phyloP scores from a whole-genome alignment of 1,140 invertebrate genomes.

The Philopotamus ludificatus region DNA sequence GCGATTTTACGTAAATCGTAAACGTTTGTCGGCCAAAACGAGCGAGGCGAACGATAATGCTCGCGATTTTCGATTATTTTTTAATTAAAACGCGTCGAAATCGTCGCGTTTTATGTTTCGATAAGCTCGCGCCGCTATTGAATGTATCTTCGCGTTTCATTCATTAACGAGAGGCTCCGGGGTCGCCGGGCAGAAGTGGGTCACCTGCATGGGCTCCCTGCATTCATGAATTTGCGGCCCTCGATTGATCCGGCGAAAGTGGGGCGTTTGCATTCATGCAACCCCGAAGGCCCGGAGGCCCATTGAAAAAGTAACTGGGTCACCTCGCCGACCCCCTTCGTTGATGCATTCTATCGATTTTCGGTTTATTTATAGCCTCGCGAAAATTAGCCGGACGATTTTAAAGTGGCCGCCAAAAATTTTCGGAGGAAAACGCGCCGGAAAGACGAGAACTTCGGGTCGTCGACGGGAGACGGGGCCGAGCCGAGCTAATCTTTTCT shows the following conservation, averaged over 20 bases:
- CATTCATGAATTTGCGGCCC: conserved; percentile 31
- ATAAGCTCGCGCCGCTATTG: too few relatives aligned
- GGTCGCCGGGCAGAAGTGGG: conserved; percentile 18
- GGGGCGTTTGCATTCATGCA: conserved; percentile 20
- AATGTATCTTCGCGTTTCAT: too few relatives aligned
- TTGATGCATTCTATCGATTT: background rate
- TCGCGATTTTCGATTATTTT: too few relatives aligned
- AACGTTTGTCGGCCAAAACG: background rate
- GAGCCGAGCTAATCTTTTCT: too few relatives aligned
- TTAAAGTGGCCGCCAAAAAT: too few relatives aligned
- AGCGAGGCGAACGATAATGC: background rate
- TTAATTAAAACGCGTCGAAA: too few relatives aligned
- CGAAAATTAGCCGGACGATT: background rate
- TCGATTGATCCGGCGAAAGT: conserved; percentile 27
- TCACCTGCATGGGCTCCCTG: conserved; percentile 16
- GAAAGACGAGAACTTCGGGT: too few relatives aligned
- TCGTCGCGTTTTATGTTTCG: too few relatives aligned
- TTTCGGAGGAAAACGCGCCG: too few relatives aligned
- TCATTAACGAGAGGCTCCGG: background rate
- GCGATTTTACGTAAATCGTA: background rate
- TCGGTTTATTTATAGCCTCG: conserved; percentile 15
- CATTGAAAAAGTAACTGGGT: conserved; percentile 32
- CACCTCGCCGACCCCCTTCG: conserved; percentile 9
- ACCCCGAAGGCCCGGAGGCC: conserved; percentile 1
- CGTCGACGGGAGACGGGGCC: too few relatives aligned